These are phyloP conservation scores for Drosophila asahinai DNA, from an alignment of 1,140 invertebrate genomes.

Conservation along the genomic window DNA sequence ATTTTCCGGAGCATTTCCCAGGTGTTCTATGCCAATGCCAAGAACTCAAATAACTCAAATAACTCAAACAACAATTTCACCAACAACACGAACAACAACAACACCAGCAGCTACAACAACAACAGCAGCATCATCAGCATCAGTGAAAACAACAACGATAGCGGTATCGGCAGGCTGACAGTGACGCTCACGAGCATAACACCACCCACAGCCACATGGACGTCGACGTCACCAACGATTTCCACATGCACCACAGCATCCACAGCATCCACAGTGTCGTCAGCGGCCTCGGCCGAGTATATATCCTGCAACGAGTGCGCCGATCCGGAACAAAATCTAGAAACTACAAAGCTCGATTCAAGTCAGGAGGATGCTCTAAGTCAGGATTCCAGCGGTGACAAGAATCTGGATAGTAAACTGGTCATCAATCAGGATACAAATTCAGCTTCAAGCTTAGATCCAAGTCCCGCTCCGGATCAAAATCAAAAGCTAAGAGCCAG, in stretches of 20 bases:
- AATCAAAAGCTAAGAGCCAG: constrained; percentile 44
- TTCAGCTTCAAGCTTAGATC: not conserved
- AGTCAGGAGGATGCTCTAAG: no score
- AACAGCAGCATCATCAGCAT: constrained; percentile 1
- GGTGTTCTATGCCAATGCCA: constrained; percentile 66
- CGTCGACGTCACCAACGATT: constrained; percentile 25
- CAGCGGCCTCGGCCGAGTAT: constrained; percentile 20
- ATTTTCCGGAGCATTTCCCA: constrained; percentile 78
- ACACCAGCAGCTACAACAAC: constrained; percentile 11
- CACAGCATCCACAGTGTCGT: constrained; percentile 17
- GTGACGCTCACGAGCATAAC: constrained; percentile 33
- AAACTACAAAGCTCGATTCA: not conserved
- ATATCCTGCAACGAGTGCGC: constrained; percentile 33
- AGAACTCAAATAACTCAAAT: constrained; percentile 27
- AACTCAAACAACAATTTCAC: constrained; percentile 12
- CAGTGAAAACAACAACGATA: constrained; percentile 30
- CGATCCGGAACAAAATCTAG: not conserved
- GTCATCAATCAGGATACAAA: not conserved
- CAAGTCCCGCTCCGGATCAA: constrained; percentile 7
- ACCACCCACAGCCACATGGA: constrained; percentile 17
- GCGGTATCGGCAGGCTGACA: constrained; percentile 7
- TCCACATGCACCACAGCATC: constrained; percentile 14
- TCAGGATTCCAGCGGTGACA: not conserved
- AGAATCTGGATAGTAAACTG: not conserved
- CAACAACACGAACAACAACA: constrained; percentile 8